These are phyloP conservation scores for Periophthalmodon schlosseri DNA, from an alignment of 2,113 vertebrate genomes.

Conservation along the genomic window DNA sequence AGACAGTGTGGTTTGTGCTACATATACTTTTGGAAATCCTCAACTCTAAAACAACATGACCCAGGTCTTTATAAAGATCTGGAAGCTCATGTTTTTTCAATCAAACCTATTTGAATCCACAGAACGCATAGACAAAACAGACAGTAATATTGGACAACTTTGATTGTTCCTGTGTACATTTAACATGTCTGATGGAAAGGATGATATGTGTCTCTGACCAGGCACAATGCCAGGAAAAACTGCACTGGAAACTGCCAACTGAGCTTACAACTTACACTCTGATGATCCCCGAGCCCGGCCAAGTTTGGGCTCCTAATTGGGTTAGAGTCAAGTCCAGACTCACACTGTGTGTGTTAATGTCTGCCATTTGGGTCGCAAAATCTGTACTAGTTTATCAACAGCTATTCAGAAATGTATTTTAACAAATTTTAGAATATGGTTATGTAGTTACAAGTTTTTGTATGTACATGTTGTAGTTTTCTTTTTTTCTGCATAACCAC, in stretches of 20 bases:
- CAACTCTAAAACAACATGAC: conserved; percentile 60
- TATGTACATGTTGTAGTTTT: background rate
- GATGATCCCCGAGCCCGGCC: conserved; percentile 42
- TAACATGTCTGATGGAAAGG: conserved; percentile 63
- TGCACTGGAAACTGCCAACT: conserved; percentile 63
- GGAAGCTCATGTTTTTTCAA: conserved; percentile 55
- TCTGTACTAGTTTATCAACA: background rate
- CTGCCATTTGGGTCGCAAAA: conserved; percentile 19
- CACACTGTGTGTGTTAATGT: conserved; percentile 47
- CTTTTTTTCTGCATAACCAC: too few species aligned
- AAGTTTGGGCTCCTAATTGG: conserved; percentile 40
- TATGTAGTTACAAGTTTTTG: background rate
- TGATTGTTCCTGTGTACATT: conserved; percentile 38
- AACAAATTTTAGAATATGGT: background rate
- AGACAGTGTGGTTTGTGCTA: conserved; percentile 59
- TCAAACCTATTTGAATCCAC: conserved; percentile 47
- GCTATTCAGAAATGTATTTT: background rate
- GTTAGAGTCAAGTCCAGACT: conserved; percentile 47
- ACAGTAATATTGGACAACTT: conserved; percentile 54
- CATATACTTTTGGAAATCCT: conserved; percentile 71
- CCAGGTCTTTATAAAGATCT: conserved; percentile 42
- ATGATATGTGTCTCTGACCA: conserved; percentile 55
- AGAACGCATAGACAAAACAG: conserved; percentile 36
- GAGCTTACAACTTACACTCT: conserved; percentile 50
- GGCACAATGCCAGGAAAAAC: conserved; percentile 61